A percentile compares a stretch with the other conserved stretches of the same genome.
Conservation (phyloP, 1,140 invertebrate genomes). For the Drosophila sp. region DNA sequence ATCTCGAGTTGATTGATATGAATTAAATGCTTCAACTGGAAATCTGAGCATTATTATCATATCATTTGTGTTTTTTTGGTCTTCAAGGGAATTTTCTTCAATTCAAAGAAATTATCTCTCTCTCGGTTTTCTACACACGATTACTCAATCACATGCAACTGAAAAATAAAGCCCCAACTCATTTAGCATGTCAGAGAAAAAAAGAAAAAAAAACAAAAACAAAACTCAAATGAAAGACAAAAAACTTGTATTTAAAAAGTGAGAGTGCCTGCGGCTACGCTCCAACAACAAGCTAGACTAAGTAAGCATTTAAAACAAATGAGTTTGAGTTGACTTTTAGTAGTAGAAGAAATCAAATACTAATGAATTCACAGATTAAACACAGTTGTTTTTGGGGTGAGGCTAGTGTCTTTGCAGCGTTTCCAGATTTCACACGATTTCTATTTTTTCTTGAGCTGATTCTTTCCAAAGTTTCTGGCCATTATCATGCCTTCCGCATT, state of each 20-base stretch:
- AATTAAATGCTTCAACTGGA: neutral
- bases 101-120: slow-evolving; percentile 10
- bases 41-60: slow-evolving; percentile 7
- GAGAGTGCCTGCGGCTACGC: slow-evolving; percentile 41
- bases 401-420: slow-evolving; percentile 2
- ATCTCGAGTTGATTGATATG: neutral
- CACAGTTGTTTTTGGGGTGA: slow-evolving; percentile 31
- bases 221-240: slow-evolving; percentile 30
- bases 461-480: slow-evolving; percentile 10
- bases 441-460: slow-evolving; percentile 41
- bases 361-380: slow-evolving; percentile 17
- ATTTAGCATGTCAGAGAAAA: slow-evolving; percentile 45
- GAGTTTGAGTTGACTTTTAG: neutral
- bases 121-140: slow-evolving; percentile 36
- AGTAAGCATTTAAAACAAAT: slow-evolving; percentile 32
- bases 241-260: slow-evolving; percentile 53
- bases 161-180: slow-evolving; percentile 20
- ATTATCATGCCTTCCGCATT: slow-evolving; percentile 50
- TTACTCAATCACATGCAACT: slow-evolving; percentile 39
- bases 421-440: slow-evolving; percentile 65
- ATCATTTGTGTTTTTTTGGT: neutral
- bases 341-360: slow-evolving; percentile 19
- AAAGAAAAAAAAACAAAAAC: neutral
- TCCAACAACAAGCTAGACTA: slow-evolving; percentile 27
- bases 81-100: slow-evolving; percentile 12